A percentile compares a stretch with the other conserved stretches of the same genome.
These are phyloP conservation scores for Yponomeuta malinellus DNA, from an alignment of 2,888 invertebrate genomes.

Conservation along the genomic window DNA sequence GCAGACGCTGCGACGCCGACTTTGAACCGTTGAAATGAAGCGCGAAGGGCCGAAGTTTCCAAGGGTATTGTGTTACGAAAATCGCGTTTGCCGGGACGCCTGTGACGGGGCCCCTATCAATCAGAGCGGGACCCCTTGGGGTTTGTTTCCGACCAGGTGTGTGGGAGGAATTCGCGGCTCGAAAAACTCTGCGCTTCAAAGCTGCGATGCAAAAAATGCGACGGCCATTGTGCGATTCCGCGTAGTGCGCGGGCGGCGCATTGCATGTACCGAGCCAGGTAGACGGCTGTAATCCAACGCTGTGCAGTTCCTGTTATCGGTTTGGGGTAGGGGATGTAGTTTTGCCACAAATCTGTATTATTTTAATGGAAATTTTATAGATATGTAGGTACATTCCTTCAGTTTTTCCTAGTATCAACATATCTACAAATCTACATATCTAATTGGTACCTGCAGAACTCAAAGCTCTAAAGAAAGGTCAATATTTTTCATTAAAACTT, in stretches of 20 bases:
- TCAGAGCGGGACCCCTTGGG: conserved; percentile 57
- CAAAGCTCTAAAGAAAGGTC: too few relatives aligned
- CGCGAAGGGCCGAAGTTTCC: conserved; percentile 35
- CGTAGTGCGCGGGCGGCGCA: conserved; percentile 48
- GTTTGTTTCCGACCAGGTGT: conserved; percentile 74
- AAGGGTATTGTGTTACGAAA: conserved; percentile 46
- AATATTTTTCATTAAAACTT: neutral
- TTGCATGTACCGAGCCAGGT: conserved; percentile 44
- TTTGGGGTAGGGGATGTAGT: neutral
- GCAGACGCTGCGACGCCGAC: conserved; percentile 66
- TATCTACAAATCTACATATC: neutral
- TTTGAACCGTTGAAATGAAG: conserved; percentile 35
- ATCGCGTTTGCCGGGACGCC: conserved; percentile 38
- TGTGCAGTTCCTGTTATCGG: neutral
- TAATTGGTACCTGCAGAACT: too few relatives aligned
- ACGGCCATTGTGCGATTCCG: conserved; percentile 63
- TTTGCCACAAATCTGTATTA: neutral
- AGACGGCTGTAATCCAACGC: conserved; percentile 28
- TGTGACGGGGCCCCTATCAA: conserved; percentile 66
- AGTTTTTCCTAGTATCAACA: neutral
- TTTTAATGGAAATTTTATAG: neutral
- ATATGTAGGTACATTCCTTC: neutral
- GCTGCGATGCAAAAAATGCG: conserved; percentile 54
- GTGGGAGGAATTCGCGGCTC: conserved; percentile 66
- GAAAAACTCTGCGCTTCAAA: conserved; percentile 63